phyloP scores from a whole-genome alignment of 2,888 invertebrate genomes.

The Acholoe squamosa region DNA sequence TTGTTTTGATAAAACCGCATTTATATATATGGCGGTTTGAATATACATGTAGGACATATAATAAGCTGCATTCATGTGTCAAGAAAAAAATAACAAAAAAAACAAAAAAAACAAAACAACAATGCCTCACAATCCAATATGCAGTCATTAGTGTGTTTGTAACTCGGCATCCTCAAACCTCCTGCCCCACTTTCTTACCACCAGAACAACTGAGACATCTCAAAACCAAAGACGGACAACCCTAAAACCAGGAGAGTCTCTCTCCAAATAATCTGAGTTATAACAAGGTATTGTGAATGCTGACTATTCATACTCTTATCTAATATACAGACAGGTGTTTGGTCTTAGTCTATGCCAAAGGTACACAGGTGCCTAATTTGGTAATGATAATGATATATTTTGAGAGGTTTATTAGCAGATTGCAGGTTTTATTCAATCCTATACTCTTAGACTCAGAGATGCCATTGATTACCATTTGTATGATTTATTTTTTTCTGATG shows the following conservation, averaged over 20 bases:
- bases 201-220: neutral
- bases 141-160: no score
- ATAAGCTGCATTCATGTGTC: no score
- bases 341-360: conserved; percentile 24
- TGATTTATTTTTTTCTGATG: neutral
- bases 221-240: conserved; percentile 3
- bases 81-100: no score
- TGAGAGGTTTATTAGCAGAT: neutral
- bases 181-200: neutral
- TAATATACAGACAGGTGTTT: neutral
- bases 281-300: conserved; percentile 41
- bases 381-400: neutral
- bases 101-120: no score
- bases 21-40: no score
- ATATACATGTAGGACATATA: no score
- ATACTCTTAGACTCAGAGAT: neutral
- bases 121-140: no score
- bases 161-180: neutral
- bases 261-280: conserved; percentile 37
- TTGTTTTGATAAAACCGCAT: no score
- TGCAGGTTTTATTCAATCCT: neutral
- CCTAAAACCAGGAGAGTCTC: neutral
- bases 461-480: neutral
- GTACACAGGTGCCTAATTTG: neutral
- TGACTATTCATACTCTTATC: neutral